Evolutionary conservation across 2,888 invertebrate species (phyloP), one percentile per base, ranked within the genome.

Genomic region (Nemotelus pantherinus): DNA sequence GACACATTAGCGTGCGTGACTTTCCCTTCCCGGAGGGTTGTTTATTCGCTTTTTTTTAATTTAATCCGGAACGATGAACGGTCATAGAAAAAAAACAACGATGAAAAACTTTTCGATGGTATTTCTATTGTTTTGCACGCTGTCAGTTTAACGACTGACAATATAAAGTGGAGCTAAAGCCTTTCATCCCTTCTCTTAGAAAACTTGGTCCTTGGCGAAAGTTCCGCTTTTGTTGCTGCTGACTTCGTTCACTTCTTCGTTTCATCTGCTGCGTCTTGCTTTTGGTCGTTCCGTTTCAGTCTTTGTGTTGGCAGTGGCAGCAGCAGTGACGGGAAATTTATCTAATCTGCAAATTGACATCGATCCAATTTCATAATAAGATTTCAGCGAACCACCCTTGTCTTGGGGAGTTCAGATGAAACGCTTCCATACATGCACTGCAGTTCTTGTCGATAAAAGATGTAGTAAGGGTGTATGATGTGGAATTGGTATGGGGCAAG

Each of bases 321-420:
- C 64, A 44, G 45, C 68, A 48, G 41, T 25, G 50, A 48, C 53
- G 60, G 77, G 64, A 79, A 81, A 80, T 81, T 82, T 81, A 82
- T 82, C 82, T 82, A 82, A 82, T 82, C 82, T 82, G 77, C 81
- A 83, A 83, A 85, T 85, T 86, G 85, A 85, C 84, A 83, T 84
- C 84, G 84, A 85, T 86, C 86, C 85, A 85, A 86, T 85, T 85
- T 86, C 84, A 84, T 85, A 85, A 85, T 86, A 84, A 85, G 85
- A 84, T 84, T 85, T 83, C 82, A 80, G 78, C 60, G 48, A 70
- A 10, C 53, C 57, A 44, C 67, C 67, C 55, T 71, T 43, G 58
- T 55, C 50, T 55, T 25, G 70, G 53, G 25, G 25, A 25, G 25
- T 25, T 25, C 25, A 25, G 25, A 25, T 25, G 25, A 25, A 25